A percentile compares a stretch with the other conserved stretches of the same genome.
Evolutionary conservation across 2,113 vertebrate genomes (phyloP).

Genomic region (Poeciliopsis occidentalis): DNA sequence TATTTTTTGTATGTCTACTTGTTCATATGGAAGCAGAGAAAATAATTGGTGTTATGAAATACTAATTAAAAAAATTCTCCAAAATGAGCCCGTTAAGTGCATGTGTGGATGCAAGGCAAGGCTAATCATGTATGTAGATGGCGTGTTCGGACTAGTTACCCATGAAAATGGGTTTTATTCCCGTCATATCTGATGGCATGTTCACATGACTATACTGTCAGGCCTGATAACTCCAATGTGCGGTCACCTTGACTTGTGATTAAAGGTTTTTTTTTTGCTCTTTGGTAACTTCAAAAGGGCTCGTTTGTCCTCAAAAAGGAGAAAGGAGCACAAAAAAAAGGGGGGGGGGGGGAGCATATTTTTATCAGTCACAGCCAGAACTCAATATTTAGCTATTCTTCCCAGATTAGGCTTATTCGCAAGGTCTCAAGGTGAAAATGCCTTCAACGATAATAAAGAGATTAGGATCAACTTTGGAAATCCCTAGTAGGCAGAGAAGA

Average conservation of each 20-base stretch:
- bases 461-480: conserved; percentile 71
- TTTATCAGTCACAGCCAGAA: conserved; percentile 75
- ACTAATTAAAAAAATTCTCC: conserved; percentile 24
- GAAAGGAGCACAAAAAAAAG: conserved; percentile 41
- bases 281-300: conserved; percentile 63
- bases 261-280: conserved; percentile 63
- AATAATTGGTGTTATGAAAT: conserved; percentile 1
- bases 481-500: conserved; percentile 51
- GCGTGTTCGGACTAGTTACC: neutral
- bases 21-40: too few relatives aligned
- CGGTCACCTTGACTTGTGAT: conserved; percentile 77
- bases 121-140: conserved; percentile 14
- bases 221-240: conserved; percentile 66
- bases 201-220: conserved; percentile 43
- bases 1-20: too few relatives aligned
- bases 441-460: conserved; percentile 71
- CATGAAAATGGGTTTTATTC: neutral
- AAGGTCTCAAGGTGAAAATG: conserved; percentile 73
- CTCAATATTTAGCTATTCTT: conserved; percentile 58
- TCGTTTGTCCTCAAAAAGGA: conserved; percentile 58
- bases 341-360: conserved; percentile 9
- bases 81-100: neutral
- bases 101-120: neutral
- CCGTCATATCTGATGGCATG: conserved; percentile 19
- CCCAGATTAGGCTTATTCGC: conserved; percentile 71